Evolutionary conservation across 2,797 vertebrate genomes (phyloP).

Genomic region (Threskiornis aethiopicus): DNA sequence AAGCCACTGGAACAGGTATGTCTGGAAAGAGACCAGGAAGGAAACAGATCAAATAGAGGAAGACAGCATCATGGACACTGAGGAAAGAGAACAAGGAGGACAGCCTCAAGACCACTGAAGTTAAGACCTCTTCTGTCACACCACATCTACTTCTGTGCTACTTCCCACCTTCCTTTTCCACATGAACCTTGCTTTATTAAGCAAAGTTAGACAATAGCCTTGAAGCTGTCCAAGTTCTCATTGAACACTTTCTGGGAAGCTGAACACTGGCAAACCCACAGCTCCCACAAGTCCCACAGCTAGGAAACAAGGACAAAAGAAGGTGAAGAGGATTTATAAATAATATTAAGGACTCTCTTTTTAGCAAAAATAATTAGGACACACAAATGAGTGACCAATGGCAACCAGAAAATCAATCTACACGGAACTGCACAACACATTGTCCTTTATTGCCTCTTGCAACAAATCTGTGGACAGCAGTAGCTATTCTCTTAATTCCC

Average conservation of each 20-base stretch:
- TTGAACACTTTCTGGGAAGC: neutral
- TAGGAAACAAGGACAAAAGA: neutral
- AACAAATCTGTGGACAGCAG: neutral
- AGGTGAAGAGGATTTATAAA: neutral
- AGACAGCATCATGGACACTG: neutral
- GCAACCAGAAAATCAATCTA: neutral
- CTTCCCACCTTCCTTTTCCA: neutral
- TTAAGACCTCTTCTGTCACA: neutral
- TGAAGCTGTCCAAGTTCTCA: neutral
- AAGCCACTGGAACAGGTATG: neutral
- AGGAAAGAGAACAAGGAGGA: neutral
- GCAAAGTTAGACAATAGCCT: neutral
- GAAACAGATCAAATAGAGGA: neutral
- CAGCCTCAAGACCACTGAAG: neutral
- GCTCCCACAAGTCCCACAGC: neutral
- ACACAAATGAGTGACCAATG: neutral
- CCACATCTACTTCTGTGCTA: neutral
- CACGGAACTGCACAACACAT: neutral
- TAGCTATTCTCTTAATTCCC: neutral
- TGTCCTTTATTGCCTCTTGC: neutral
- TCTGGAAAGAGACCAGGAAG: neutral
- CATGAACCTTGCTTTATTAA: neutral
- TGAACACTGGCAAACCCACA: neutral
- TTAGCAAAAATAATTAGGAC: conserved; percentile 25
- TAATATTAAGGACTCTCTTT: neutral